A percentile compares a stretch with the other conserved stretches of the same genome.
Conservation (phyloP, 2,113 vertebrate genomes). For the Eptesicus fuscus region DNA sequence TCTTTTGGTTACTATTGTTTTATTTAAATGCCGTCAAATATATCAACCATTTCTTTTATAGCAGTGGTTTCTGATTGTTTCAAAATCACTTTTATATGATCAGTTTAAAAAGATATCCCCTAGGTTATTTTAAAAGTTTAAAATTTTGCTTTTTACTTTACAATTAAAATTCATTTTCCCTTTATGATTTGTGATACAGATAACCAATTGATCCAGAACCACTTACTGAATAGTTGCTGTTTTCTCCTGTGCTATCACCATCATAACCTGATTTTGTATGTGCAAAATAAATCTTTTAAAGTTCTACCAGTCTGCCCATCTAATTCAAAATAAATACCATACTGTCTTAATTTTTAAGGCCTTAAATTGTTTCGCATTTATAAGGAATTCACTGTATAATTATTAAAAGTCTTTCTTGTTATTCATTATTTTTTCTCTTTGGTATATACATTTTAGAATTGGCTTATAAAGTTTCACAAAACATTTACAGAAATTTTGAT, state of each 20-base stretch:
- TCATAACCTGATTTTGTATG: neutral
- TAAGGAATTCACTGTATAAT: neutral
- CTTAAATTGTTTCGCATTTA: neutral
- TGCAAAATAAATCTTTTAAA: neutral
- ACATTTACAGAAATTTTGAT: neutral
- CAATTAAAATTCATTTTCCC: neutral
- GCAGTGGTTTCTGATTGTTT: neutral
- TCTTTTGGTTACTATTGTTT: neutral
- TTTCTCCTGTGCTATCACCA: neutral
- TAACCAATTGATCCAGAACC: neutral
- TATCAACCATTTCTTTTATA: neutral
- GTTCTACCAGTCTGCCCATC: neutral
- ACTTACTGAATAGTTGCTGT: neutral
- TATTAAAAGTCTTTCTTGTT: neutral
- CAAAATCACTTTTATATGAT: neutral
- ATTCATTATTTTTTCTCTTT: neutral
- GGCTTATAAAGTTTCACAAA: neutral
- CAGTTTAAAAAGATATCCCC: neutral
- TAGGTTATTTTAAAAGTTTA: neutral
- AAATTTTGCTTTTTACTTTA: neutral
- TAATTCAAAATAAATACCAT: neutral
- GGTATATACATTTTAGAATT: neutral
- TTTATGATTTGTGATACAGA: neutral
- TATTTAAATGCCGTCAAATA: neutral
- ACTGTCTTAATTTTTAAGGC: neutral